Evolutionary conservation across 2,888 invertebrate species (phyloP).

Genomic region (Mythimna pallens): DNA sequence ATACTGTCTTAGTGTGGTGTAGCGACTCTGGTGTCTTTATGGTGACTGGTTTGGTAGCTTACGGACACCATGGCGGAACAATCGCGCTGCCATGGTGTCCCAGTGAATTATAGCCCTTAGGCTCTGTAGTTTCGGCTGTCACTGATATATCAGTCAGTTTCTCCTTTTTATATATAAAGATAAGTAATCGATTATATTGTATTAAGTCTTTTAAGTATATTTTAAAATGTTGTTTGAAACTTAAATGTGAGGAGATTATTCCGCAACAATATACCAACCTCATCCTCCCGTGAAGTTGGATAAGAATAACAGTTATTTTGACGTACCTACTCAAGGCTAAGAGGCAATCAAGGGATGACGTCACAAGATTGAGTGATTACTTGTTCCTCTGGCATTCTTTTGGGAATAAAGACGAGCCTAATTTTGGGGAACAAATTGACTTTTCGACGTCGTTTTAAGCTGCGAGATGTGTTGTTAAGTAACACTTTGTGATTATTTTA

Average conservation of each 20-base stretch:
- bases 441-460: slow-evolving; percentile 32
- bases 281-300: not conserved
- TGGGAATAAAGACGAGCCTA: slow-evolving; percentile 35
- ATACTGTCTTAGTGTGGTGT: no score
- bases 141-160: no score
- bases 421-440: slow-evolving; percentile 41
- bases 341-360: slow-evolving; percentile 54
- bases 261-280: not conserved
- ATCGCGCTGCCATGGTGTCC: no score
- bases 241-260: not conserved
- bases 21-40: no score
- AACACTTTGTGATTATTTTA: slow-evolving; percentile 34
- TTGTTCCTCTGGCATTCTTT: slow-evolving; percentile 41
- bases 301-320: slow-evolving; percentile 40
- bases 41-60: no score
- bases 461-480: slow-evolving; percentile 17
- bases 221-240: slow-evolving; percentile 16
- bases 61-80: no score
- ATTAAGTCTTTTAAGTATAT: not conserved
- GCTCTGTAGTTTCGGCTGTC: no score
- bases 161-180: no score
- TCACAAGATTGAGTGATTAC: slow-evolving; percentile 43
- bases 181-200: not conserved
- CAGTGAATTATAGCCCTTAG: no score
- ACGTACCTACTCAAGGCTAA: slow-evolving; percentile 18